phyloP scores from a whole-genome alignment of 1,140 invertebrate genomes.

The Trissolcus basalis region DNA sequence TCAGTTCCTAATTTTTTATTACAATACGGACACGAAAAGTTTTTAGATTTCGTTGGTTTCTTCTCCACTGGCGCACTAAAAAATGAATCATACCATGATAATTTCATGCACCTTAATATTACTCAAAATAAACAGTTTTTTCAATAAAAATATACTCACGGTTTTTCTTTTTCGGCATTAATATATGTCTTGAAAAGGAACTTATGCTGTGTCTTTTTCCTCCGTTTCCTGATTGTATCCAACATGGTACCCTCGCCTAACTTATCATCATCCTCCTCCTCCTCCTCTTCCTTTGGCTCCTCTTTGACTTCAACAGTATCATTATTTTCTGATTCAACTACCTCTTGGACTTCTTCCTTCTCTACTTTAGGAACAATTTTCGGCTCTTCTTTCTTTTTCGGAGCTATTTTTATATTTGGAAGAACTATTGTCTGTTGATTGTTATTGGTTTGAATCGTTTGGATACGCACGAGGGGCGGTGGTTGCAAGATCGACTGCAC shows the following conservation, averaged over 20 bases:
- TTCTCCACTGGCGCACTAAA: background rate
- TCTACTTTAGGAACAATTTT: constrained; percentile 1
- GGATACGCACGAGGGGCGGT: constrained; percentile 46
- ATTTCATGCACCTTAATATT: background rate
- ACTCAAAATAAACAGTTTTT: too few relatives aligned
- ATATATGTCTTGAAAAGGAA: constrained; percentile 20
- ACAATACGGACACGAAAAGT: constrained; percentile 68
- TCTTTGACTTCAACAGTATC: background rate
- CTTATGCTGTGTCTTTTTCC: constrained; percentile 35
- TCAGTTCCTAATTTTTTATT: constrained; percentile 68
- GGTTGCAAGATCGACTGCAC: constrained; percentile 41
- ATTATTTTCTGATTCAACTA: background rate
- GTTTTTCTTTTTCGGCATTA: constrained; percentile 19
- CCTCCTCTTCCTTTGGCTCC: constrained; percentile 18
- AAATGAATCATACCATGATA: background rate
- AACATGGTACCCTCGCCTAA: constrained; percentile 38
- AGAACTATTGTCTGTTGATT: constrained; percentile 34
- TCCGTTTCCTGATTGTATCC: constrained; percentile 29
- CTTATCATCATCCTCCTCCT: constrained; percentile 33
- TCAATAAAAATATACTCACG: constrained; percentile 13
- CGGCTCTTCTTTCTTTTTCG: constrained; percentile 22
- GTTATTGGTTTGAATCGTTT: constrained; percentile 30
- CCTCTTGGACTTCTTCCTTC: constrained; percentile 13
- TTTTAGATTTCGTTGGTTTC: constrained; percentile 45
- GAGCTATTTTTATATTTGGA: constrained; percentile 39